A percentile compares a stretch with the other conserved stretches of the same genome.
phyloP scores from a whole-genome alignment of 2,888 invertebrate species.

The Mellilla xanthometata region DNA sequence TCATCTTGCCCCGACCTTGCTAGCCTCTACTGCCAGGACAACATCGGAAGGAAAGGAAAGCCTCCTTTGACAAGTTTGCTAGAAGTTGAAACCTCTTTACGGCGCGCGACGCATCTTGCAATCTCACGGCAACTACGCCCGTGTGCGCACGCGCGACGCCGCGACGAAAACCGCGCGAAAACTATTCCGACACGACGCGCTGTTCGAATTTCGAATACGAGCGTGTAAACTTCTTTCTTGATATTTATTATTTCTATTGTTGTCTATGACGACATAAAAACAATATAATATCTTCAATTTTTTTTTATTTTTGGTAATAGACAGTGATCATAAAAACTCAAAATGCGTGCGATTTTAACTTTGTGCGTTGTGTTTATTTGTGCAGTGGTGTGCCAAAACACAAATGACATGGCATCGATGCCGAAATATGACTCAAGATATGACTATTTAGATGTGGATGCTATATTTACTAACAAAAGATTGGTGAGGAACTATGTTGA shows the following conservation, averaged over 20 bases:
- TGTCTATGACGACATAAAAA: conserved; percentile 1
- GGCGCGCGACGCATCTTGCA: conserved; percentile 42
- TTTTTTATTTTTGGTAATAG: conserved; percentile 7
- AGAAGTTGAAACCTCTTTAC: conserved; percentile 32
- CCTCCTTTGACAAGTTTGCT: conserved; percentile 23
- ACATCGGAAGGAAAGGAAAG: conserved; percentile 37
- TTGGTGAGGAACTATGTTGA: conserved; percentile 87
- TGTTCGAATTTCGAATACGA: conserved; percentile 8
- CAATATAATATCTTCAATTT: not conserved
- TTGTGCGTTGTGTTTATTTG: conserved; percentile 55
- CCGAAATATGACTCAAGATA: conserved; percentile 82
- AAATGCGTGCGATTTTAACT: conserved; percentile 60
- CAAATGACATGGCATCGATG: conserved; percentile 56
- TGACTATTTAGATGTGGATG: conserved; percentile 87
- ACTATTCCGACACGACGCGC: conserved; percentile 1
- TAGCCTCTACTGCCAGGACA: conserved; percentile 28
- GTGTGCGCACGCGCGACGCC: conserved; percentile 43
- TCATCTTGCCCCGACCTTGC: conserved; percentile 25
- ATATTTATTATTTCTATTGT: not conserved
- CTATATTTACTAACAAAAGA: conserved; percentile 85
- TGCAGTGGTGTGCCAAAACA: conserved; percentile 55
- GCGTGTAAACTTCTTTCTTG: not conserved
- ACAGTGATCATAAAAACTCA: conserved; percentile 27
- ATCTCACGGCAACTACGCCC: conserved; percentile 38
- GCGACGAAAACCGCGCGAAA: conserved; percentile 34